phyloP scores from a whole-genome alignment of 2,113 vertebrate species.

The Eclectus roratus region DNA sequence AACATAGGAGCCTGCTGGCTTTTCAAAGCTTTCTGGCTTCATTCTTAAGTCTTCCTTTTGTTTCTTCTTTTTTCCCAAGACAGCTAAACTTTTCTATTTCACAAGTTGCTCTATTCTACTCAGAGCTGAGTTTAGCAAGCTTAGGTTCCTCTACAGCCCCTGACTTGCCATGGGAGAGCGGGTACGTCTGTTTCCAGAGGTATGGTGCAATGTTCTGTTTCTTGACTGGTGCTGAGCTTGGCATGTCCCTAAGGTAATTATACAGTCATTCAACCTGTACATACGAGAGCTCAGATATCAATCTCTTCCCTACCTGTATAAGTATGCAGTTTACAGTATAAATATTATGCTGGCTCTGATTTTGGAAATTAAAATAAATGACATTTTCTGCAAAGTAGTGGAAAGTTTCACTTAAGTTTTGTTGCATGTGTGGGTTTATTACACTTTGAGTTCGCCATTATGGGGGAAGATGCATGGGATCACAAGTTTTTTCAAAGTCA shows the following conservation, averaged over 20 bases:
- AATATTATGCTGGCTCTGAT: background rate
- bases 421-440: background rate
- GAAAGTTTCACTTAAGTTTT: background rate
- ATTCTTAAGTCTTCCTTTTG: background rate
- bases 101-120: background rate
- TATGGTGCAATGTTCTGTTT: background rate
- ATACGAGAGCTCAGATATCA: too few relatives aligned
- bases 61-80: background rate
- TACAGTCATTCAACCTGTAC: background rate
- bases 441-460: background rate
- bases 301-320: background rate
- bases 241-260: background rate
- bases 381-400: background rate
- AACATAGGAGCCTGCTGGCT: conserved; percentile 61
- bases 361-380: background rate
- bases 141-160: rapidly evolving
- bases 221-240: background rate
- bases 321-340: background rate
- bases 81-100: background rate
- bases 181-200: background rate
- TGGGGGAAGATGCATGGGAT: background rate
- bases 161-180: rapidly evolving
- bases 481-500: background rate
- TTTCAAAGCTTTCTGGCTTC: conserved; percentile 39
- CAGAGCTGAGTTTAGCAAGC: background rate